phyloP scores from a whole-genome alignment of 2,797 vertebrate genomes.

The Cyclura pinguis region DNA sequence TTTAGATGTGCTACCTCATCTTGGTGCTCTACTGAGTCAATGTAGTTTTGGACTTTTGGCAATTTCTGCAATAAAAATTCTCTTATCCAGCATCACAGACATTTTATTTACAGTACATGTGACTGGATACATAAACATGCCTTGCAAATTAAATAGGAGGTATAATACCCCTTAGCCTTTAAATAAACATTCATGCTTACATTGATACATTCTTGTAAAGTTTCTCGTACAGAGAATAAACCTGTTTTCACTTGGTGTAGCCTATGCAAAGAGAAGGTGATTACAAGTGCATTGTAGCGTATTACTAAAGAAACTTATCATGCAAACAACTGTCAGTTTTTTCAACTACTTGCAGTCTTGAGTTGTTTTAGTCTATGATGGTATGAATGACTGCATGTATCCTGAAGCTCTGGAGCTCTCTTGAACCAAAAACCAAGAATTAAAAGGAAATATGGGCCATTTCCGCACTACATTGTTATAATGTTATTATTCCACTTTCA shows the following conservation, averaged over 20 bases:
- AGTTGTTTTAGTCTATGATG: neutral
- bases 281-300: slow-evolving; percentile 65
- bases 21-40: slow-evolving; percentile 38
- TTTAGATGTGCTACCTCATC: slow-evolving; percentile 18
- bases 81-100: slow-evolving; percentile 47
- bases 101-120: slow-evolving; percentile 26
- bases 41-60: slow-evolving; percentile 30
- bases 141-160: slow-evolving; percentile 70
- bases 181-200: slow-evolving; percentile 60
- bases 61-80: slow-evolving; percentile 47
- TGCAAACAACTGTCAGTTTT: neutral
- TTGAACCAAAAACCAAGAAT: neutral
- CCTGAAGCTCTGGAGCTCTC: neutral
- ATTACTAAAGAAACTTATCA: slow-evolving; percentile 23
- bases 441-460: neutral
- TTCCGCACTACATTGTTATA: no score
- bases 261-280: slow-evolving; percentile 51
- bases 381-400: neutral
- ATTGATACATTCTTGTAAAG: slow-evolving; percentile 60
- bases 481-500: no score
- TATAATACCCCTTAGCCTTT: slow-evolving; percentile 62
- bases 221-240: slow-evolving; percentile 62
- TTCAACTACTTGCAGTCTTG: neutral
- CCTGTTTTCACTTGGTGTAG: slow-evolving; percentile 61
- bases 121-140: slow-evolving; percentile 41